Conservation (phyloP, 2,113 vertebrate genomes). For the Scomber colias region DNA sequence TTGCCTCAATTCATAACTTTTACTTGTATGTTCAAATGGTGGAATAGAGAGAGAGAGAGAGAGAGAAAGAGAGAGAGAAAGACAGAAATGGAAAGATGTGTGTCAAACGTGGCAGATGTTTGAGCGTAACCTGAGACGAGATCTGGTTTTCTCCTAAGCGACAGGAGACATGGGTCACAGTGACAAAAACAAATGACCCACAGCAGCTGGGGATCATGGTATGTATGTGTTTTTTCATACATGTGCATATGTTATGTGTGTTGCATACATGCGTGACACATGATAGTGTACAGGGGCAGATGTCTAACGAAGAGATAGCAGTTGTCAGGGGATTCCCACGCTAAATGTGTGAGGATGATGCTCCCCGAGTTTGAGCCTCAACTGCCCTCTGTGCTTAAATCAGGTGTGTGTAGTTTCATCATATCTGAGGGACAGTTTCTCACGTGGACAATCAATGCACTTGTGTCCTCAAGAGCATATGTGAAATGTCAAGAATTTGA, state of each 20-base stretch:
- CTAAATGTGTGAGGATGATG: slow-evolving; percentile 20
- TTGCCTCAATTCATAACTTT: no score
- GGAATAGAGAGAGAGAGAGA: no score
- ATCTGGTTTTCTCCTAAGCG: slow-evolving; percentile 46
- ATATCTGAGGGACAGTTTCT: not conserved
- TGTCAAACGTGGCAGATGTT: slow-evolving; percentile 70
- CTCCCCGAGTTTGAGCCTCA: slow-evolving; percentile 1
- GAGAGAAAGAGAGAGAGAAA: not conserved
- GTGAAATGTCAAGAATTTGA: slow-evolving; percentile 9
- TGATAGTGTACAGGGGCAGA: slow-evolving; percentile 52
- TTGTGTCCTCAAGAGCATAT: not conserved
- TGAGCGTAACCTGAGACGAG: slow-evolving; percentile 64
- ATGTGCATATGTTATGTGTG: slow-evolving; percentile 48
- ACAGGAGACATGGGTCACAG: slow-evolving; percentile 51
- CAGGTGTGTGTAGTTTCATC: slow-evolving; percentile 15
- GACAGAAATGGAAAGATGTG: slow-evolving; percentile 4
- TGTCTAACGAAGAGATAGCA: slow-evolving; percentile 55
- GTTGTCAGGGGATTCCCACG: slow-evolving; percentile 65
- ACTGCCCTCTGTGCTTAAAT: not conserved
- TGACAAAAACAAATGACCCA: slow-evolving; percentile 65
- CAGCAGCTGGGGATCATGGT: slow-evolving; percentile 39
- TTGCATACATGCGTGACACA: slow-evolving; percentile 55
- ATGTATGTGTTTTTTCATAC: slow-evolving; percentile 58
- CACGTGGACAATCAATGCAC: slow-evolving; percentile 1
- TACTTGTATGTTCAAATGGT: no score